Base-by-base conservation (phyloP, 2,888 invertebrate genomes). In the Hirudinaria manillensis region DNA sequence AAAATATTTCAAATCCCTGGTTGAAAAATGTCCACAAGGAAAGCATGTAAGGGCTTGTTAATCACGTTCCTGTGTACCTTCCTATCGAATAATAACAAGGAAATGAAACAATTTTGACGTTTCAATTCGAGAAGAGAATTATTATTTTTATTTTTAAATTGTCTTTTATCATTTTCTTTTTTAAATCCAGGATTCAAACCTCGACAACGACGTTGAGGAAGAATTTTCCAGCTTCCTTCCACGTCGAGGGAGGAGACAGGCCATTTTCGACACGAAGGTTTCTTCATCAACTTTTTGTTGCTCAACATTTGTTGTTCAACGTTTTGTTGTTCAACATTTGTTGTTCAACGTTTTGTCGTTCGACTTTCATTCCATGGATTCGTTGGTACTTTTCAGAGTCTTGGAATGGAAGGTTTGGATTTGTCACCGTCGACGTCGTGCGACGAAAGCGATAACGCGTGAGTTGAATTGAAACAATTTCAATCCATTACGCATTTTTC, bases 241-340 rank as follows among this genome's bases (percentile, higher is more conserved):
- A 3, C 53, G 75, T 34, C 36, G 72, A 36, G 75, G 75, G 24
- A 67, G 75, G 32, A 65, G 75, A 68, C 73, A 66, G 45, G 75
- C 75, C 24, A 75, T 75, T 29, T 77, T 77, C 45, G 75, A 77
- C 34, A 66, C 77, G n/a, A 77, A 77, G 61, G 75, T 75, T 27
- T 4, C 13, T 45, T 38, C 45, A n/a, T 36, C 13, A 70, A 34
- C 70, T 61, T 61, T 61, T 10, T n/a, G 19, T 61, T 53, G 13
- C 13, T 61, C 24, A 61, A 27, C 29, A 7, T 7, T 29, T 27
- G 3, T 61, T 61, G 10, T 16, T 61, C 21, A 16, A 61, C 10
- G 24, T 61, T 61, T 1, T 21, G 29, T 61, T 61, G 24, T 61
- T 61, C 24, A 21, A 21, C 3, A 10, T 7, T 61, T 61, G 61